These are phyloP conservation scores for Drosophila phalerata DNA, from an alignment of 2,888 invertebrate species.

Conservation along the genomic window DNA sequence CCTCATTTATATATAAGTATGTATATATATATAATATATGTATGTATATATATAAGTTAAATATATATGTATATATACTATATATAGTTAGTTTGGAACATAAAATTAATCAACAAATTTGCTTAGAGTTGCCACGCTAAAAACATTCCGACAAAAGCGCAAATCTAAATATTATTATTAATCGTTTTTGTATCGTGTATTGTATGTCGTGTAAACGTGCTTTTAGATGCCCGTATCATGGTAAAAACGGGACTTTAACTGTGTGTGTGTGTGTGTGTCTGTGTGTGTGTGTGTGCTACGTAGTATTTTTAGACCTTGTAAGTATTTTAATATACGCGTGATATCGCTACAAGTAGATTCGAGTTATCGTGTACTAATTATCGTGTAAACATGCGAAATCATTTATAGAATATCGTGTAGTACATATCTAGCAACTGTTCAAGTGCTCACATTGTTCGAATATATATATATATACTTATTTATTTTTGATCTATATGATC, in stretches of 20 bases:
- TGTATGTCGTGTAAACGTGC: constrained; percentile 45
- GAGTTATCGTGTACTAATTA: constrained; percentile 41
- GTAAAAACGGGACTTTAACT: constrained; percentile 29
- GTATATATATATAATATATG: constrained; percentile 39
- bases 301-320: constrained; percentile 64
- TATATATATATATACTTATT: constrained; percentile 15
- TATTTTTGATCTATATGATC: constrained; percentile 7
- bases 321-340: constrained; percentile 52
- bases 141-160: constrained; percentile 43
- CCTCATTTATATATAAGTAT: constrained; percentile 41
- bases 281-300: constrained; percentile 44
- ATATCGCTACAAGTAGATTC: constrained; percentile 40
- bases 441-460: constrained; percentile 38
- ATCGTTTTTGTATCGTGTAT: constrained; percentile 23
- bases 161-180: constrained; percentile 34
- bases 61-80: constrained; percentile 26
- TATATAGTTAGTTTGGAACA: constrained; percentile 59
- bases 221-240: constrained; percentile 3
- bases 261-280: constrained; percentile 20
- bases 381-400: constrained; percentile 6
- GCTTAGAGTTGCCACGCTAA: constrained; percentile 55
- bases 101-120: constrained; percentile 78
- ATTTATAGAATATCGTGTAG: constrained; percentile 25
- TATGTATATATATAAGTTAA: constrained; percentile 33
- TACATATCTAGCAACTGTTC: constrained; percentile 44